phyloP scores from a whole-genome alignment of 2,797 vertebrate genomes.

The Pyrocephalus nanus region DNA sequence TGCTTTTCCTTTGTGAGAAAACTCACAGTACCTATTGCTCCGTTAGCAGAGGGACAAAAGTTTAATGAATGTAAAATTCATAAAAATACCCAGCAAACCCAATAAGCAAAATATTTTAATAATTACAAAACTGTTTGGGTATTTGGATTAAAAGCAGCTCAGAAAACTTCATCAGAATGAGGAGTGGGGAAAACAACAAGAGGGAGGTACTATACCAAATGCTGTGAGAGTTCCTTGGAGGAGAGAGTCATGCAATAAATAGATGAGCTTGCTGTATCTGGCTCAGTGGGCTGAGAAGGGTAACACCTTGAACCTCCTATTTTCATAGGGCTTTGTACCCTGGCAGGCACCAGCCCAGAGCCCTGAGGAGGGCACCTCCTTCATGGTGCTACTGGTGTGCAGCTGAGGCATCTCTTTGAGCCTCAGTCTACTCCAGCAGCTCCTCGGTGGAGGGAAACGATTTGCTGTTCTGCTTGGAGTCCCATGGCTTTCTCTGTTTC shows the following conservation, averaged over 20 bases:
- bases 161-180: background rate
- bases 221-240: background rate
- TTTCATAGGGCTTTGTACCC: background rate
- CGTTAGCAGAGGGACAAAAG: background rate
- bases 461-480: background rate
- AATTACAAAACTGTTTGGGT: background rate
- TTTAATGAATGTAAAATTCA: background rate
- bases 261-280: background rate
- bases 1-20: background rate
- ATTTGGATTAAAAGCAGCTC: background rate
- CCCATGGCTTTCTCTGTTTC: background rate
- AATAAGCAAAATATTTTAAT: background rate
- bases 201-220: background rate
- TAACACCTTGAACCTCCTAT: background rate
- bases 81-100: background rate
- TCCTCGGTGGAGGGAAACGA: background rate
- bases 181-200: accelerated
- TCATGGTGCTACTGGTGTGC: background rate
- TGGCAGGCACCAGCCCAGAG: background rate
- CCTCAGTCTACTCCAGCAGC: background rate
- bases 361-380: background rate
- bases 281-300: background rate
- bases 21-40: background rate
- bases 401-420: background rate
- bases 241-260: background rate